Evolutionary conservation across 2,888 invertebrate genomes (phyloP), one percentile per base, ranked within the genome.

Genomic region (Catotricha subobsoleta): DNA sequence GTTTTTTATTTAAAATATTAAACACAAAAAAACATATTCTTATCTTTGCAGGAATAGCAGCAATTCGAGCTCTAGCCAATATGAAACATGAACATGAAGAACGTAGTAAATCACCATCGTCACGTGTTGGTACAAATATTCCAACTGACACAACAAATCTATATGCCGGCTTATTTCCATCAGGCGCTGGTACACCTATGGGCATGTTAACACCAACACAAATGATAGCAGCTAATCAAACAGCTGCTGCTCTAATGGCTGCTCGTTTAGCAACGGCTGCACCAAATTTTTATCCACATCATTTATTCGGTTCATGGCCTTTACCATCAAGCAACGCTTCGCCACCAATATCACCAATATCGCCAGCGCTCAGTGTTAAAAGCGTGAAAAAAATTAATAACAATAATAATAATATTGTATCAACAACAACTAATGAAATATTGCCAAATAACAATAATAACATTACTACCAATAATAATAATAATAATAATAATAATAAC

Each of bases 181-280:
- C 28, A 15, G 28, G 28, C 8, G 30, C 13, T 21, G 28, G 21
- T 13, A 57, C 60, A 7, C 58, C 62, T 15, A 60, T 62, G n/a
- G 55, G 59, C 44, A 60, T 62, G 56, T 45, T 62, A 1, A 59
- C 62, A 42, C 60, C 62, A 43, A 43, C 43, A 39, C 56, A 60
- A 29, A 43, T 61, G 35, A 28, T 60, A 44, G 59, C 59, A 2
- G 59, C 61, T 10, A 60, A 60, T 47, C 54, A 58, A 43, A 58
- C 60, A n/a, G 60, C 58, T 3, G 57, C 61, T 2, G 62, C 62
- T 6, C 54, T 62, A 42, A 60, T 62, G 58, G 59, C 60, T 3
- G 53, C 55, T 5, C 58, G 60, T 42, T 45, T 62, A 42, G 15
- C 61, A 41, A 59, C 52, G 20, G 31, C 47, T 16, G 41, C 47